Conservation (phyloP, 2,888 invertebrate genomes). For the Drosophila subsilvestris region DNA sequence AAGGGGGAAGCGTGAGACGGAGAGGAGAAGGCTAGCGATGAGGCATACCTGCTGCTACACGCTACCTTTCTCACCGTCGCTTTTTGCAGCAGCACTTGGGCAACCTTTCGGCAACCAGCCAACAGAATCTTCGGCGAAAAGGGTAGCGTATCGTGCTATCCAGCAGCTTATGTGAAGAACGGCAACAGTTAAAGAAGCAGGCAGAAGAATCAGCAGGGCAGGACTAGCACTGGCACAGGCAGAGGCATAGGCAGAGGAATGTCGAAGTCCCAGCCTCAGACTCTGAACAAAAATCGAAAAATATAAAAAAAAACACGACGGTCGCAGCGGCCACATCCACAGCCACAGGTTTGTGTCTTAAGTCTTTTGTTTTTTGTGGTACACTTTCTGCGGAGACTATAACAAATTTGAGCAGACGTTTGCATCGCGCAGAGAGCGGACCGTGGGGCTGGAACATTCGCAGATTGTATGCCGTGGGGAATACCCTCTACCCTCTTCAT, state of each 20-base stretch:
- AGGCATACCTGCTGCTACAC: background rate
- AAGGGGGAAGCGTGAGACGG: background rate
- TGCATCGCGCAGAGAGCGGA: background rate
- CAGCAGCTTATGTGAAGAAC: background rate
- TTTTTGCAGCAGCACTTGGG: background rate
- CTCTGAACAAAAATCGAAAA: conserved; percentile 33
- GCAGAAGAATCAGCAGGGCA: background rate
- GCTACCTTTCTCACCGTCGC: background rate
- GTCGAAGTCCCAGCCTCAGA: background rate
- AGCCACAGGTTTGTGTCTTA: conserved; percentile 75
- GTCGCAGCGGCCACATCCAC: conserved; percentile 10
- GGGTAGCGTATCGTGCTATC: background rate
- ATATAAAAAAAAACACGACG: conserved; percentile 18
- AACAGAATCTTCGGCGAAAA: background rate
- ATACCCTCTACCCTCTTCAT: no score
- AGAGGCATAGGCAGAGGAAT: background rate
- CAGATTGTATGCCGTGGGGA: no score
- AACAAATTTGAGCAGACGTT: background rate
- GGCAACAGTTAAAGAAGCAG: background rate
- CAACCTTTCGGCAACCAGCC: no score
- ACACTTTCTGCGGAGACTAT: background rate
- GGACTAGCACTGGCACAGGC: background rate
- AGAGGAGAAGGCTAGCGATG: background rate
- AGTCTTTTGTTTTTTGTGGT: conserved; percentile 72
- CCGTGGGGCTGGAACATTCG: no score